These are phyloP conservation scores for Melangyna quadrimaculata DNA, from an alignment of 2,888 invertebrate genomes.

Conservation along the genomic window DNA sequence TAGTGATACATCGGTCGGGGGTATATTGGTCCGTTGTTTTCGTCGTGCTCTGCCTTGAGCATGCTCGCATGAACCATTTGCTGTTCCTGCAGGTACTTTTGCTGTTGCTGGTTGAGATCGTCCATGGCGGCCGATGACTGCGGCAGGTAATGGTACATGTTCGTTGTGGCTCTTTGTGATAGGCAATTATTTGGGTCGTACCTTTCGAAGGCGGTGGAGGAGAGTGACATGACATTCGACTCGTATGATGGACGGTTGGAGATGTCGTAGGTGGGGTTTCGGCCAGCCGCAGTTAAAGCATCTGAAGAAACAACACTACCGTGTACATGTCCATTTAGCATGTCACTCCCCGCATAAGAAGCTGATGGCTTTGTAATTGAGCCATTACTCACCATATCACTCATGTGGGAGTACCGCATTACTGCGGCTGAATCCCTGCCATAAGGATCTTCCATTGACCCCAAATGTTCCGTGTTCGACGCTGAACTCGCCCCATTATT, in stretches of 20 bases:
- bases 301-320: constrained; percentile 52
- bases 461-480: constrained; percentile 49
- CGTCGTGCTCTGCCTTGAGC: constrained; percentile 88
- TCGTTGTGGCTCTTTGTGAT: constrained; percentile 81
- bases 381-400: constrained; percentile 77
- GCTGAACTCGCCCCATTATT: constrained; percentile 59
- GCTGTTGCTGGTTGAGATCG: constrained; percentile 83
- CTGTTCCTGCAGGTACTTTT: constrained; percentile 84
- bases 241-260: constrained; percentile 74
- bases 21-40: constrained; percentile 87
- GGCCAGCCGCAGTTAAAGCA: constrained; percentile 48
- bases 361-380: constrained; percentile 79
- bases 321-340: constrained; percentile 71
- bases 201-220: constrained; percentile 83
- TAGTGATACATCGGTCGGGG: constrained; percentile 93
- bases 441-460: constrained; percentile 74
- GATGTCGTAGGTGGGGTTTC: constrained; percentile 73
- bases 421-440: constrained; percentile 66
- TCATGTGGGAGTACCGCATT: constrained; percentile 84
- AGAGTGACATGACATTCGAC: constrained; percentile 75
- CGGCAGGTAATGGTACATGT: constrained; percentile 84
- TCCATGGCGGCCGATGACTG: constrained; percentile 82
- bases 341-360: constrained; percentile 74
- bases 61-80: constrained; percentile 80
- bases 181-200: constrained; percentile 83